These are phyloP conservation scores for Python bivittatus DNA, from an alignment of 2,113 vertebrate genomes.

Conservation along the genomic window DNA sequence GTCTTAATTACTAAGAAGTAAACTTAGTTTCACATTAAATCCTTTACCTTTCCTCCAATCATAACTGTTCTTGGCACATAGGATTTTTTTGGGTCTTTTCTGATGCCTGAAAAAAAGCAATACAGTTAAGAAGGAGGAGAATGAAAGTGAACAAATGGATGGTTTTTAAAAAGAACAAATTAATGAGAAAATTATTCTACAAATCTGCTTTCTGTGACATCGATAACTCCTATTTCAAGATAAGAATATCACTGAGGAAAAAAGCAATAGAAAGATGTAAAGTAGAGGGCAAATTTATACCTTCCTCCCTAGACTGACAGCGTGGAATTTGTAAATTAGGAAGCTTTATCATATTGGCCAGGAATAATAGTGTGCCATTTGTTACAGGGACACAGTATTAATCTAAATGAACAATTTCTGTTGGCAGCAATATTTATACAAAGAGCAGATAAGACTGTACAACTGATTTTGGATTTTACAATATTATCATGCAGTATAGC, in stretches of 20 bases:
- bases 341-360: not conserved
- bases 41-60: slow-evolving; percentile 86
- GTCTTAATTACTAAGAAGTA: not conserved
- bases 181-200: not conserved
- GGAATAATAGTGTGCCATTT: not conserved
- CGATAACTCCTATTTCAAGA: not conserved
- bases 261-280: not conserved
- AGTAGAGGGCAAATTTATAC: not conserved
- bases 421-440: not conserved
- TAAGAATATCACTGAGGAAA: not conserved
- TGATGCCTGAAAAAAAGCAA: slow-evolving; percentile 79
- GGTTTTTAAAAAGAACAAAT: not conserved
- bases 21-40: not conserved
- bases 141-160: not conserved
- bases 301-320: not conserved
- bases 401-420: not conserved
- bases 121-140: not conserved
- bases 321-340: not conserved
- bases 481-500: not conserved
- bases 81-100: slow-evolving; percentile 78
- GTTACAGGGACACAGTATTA: not conserved
- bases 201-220: not conserved
- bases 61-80: slow-evolving; percentile 88
- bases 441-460: not conserved
- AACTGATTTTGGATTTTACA: not conserved